Base-by-base conservation (phyloP, 2,113 vertebrate species). In the Tinamus guttatus region DNA sequence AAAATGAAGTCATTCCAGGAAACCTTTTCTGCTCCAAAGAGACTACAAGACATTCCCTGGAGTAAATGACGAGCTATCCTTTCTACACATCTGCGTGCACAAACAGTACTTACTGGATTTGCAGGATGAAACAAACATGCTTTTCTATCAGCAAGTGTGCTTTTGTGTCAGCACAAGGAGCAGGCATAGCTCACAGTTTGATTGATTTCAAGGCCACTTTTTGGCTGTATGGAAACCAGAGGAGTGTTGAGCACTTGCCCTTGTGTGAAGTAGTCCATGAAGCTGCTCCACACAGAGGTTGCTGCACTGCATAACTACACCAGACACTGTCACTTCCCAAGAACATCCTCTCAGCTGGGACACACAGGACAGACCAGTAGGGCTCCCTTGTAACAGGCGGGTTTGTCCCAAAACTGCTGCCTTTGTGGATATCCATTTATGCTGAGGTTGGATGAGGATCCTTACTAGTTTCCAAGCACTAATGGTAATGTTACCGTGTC, bases 301-400 rank as follows among this genome's bases (percentile, higher is more conserved):
- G 2, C 65, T 52, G 13, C 22, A 24, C 51, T 5, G 1, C 34
- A 41, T 27, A 13, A 6, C 34, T 52, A 27, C 85, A 13, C 17
- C 20, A 52, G 47, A 27, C 10, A 15, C 9, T 7, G 21, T 45
- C 1, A 21, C 54, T 93, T 81, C 45, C 17, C 24, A 62, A 45
- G 49, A 70, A 6, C 7, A 51, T 15, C 36, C 7, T 52, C 27
- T 13, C 12, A 70, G 0, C 56, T 73, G n/a, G n/a, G 7, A 22
- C 54, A 67, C 16, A 7, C 0, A 4, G n/a, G 20, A 12, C 13
- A 49, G 0, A 59, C 8, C n/a, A 9, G 17, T 8, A 8, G 12
- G 65, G 13, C 12, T 40, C 56, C 7, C 28, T 40, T 69, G 11
- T 69, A 69, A 69, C 11, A 40, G 8, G 17, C 7, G 9, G 4